Evolutionary conservation across 2,888 invertebrate genomes (phyloP), one percentile per base, ranked within the genome.

Genomic region (Busseola fusca): DNA sequence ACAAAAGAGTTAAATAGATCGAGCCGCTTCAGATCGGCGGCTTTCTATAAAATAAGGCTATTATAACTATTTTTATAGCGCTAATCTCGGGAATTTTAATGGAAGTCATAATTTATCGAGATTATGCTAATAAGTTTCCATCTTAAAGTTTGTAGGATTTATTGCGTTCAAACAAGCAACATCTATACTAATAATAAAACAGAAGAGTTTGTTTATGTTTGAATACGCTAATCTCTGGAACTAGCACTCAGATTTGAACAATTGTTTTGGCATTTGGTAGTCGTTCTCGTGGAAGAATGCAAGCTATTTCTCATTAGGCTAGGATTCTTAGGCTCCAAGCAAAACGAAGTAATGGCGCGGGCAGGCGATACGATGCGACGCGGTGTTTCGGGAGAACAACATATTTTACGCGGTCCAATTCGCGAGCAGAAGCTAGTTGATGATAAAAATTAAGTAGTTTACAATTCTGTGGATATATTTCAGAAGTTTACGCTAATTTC

Each of bases 1-100:
- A 77, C 78, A 70, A 78, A 76, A 70, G 81, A 59, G 58, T 81
- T 71, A 64, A 71, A 77, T 57, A 66, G 72, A 67, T 81, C 14
- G 66, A 57, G 21, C 10, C 40, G 40, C 66, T 71, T 70, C 34
- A 67, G 50, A 37, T 77, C 25, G 58, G 58, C 52, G 63, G 52
- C 54, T 78, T 76, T 70, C 64, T 54, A 78, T 65, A 69, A 69
- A 76, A 70, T 66, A 81, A 34, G 40, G 14, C 48, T 42, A 60
- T 60, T 77, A 67, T n/a, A 25, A 64, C 67, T 62, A 62, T 78
- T 73, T 78, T 72, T 76, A 76, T 59, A 27, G 27, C 64, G 2
- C 45, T 54, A 30, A 64, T 64, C 74, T 60, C 54, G 12, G 10
- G 48, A 73, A 54, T 56, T 64, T 75, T 54, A 73, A 73, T 59